phyloP scores from a whole-genome alignment of 2,888 invertebrate genomes.

The Eupithecia vulgata region DNA sequence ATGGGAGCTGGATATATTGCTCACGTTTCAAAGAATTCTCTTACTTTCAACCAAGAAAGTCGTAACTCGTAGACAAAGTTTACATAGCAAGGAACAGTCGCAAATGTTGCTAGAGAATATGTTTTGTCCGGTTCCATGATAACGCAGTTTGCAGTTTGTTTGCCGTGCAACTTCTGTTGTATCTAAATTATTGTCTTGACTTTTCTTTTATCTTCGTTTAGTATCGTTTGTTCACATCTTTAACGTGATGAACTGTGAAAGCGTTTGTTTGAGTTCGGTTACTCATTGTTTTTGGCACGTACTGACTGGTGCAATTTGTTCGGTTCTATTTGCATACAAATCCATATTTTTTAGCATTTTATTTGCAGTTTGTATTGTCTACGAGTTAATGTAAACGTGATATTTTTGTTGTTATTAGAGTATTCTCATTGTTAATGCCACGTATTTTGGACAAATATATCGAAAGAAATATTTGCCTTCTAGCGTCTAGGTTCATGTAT shows the following conservation, averaged over 20 bases:
- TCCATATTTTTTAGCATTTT: conserved; percentile 18
- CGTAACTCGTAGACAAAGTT: conserved; percentile 66
- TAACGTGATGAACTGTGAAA: conserved; percentile 31
- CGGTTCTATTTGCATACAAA: conserved; percentile 28
- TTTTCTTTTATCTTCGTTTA: conserved; percentile 40
- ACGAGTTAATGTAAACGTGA: conserved; percentile 21
- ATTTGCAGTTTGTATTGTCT: conserved; percentile 25
- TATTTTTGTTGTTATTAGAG: conserved; percentile 16
- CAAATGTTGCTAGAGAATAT: conserved; percentile 66
- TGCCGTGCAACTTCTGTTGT: conserved; percentile 46
- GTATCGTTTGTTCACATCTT: conserved; percentile 21
- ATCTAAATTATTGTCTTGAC: conserved; percentile 45
- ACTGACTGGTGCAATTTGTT: conserved; percentile 26
- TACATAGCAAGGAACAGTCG: conserved; percentile 63
- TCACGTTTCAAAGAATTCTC: conserved; percentile 64
- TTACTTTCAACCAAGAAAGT: conserved; percentile 59
- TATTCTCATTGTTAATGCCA: conserved; percentile 27
- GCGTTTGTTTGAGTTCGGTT: conserved; percentile 26
- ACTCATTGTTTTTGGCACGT: conserved; percentile 34
- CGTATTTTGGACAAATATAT: conserved; percentile 16
- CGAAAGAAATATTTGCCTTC: conserved; percentile 2
- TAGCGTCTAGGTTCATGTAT: background rate
- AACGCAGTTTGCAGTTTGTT: conserved; percentile 57
- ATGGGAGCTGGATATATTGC: conserved; percentile 66
- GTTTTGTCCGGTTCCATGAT: conserved; percentile 58